Evolutionary conservation across 2,888 invertebrate species (phyloP), one percentile per base, ranked within the genome.

Genomic region (Ophioninae sp.): DNA sequence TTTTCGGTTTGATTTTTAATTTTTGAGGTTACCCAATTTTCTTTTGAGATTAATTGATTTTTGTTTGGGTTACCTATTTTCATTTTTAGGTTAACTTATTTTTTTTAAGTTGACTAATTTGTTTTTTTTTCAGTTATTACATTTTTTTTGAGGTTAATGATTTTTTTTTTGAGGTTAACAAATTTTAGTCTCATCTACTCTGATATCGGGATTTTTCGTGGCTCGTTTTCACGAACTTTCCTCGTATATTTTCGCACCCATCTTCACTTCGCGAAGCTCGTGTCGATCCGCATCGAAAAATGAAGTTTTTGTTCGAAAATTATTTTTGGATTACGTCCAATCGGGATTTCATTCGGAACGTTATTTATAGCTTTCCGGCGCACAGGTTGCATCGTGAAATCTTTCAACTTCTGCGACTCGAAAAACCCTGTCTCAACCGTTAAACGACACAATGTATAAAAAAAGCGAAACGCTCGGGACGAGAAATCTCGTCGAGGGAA

Each of bases 241-340:
- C 30, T 30, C 30, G 30, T 30, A 30, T 3, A 2, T 3, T 1
- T 30, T 30, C 30, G 30, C 30, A 30, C 30, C 30, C 3, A 30
- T 30, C 30, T 30, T 30, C 30, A 2, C 30, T 30, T 30, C 2
- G 13, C 17, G 17, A 17, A 50, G 2, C 50, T 50, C 50, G 50
- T 21, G 3, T n/a, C 21, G 5, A 59, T 62, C 44, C 30, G 10
- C 8, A 7, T 50, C 37, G 37, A 62, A 79, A 78, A 73, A 73
- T 30, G 20, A 21, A 61, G 61, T 79, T 79, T 79, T 79, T 64
- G 41, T 77, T 50, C 65, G 39, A 21, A 68, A 73, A 30, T 30
- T 57, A 76, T 82, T 59, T 77, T 81, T 84, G 84, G 84, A 81
- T 59, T 20, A 21, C 23, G 65, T 79, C 84, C 84, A 84, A 82